Percentiles rank a stretch among this genome's conserved stretches.
phyloP scores from a whole-genome alignment of 2,797 vertebrate species.

The Microctenopoma stevenorrisi region DNA sequence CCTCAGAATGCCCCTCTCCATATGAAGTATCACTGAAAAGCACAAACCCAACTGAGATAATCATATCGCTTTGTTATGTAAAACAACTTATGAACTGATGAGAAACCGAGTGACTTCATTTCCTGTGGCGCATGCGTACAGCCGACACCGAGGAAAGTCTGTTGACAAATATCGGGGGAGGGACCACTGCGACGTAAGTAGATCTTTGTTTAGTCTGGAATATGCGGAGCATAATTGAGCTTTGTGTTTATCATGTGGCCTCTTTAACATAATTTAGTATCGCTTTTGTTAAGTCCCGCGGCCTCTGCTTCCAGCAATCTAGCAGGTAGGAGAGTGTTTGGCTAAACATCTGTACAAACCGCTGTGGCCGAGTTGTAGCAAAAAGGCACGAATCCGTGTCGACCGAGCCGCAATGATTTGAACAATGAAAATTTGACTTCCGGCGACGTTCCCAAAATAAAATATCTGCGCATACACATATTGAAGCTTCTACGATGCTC shows the following conservation, averaged over 20 bases:
- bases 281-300: fast-evolving
- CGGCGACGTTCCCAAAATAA: conserved; percentile 4
- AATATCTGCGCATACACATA: not conserved
- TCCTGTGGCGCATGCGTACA: conserved; percentile 63
- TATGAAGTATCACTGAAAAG: not conserved
- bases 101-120: not conserved
- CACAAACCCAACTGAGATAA: not conserved
- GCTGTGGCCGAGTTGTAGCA: conserved; percentile 56
- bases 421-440: not conserved
- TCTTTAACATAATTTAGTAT: fast-evolving
- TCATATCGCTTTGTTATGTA: fast-evolving
- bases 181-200: conserved; percentile 73
- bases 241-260: not conserved
- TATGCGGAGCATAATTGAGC: not conserved
- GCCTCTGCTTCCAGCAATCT: not conserved
- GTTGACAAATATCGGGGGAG: conserved; percentile 78
- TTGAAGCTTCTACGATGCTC: fast-evolving
- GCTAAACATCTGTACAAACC: conserved; percentile 71
- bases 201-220: conserved; percentile 64
- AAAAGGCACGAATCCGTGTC: conserved; percentile 10
- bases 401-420: not conserved
- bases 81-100: not conserved
- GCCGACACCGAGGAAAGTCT: conserved; percentile 12
- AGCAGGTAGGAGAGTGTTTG: conserved; percentile 4
- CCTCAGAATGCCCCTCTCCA: not conserved